Evolutionary conservation across 2,797 vertebrate genomes (phyloP), one percentile per base, ranked within the genome.

Genomic region (Pseudomugil tenellus): DNA sequence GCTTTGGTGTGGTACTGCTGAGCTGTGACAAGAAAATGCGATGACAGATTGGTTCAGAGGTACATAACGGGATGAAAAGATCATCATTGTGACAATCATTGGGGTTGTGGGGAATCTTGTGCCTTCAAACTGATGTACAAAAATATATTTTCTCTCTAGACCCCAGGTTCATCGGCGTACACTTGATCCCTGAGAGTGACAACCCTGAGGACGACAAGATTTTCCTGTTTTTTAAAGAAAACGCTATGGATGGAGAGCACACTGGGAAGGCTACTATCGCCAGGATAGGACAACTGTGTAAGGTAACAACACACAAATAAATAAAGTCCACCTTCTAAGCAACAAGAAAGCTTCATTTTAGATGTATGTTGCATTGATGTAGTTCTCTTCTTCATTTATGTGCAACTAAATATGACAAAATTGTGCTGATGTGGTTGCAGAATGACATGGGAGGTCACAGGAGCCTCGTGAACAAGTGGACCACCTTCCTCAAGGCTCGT

Each of bases 401-500:
- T n/a, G 13, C 29, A n/a, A 2, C 41, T 1, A 8, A 4, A 49
- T 29, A 11, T 61, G 11, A 69, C 39, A 35, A n/a, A 51, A 31
- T 35, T 58, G 13, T 49, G 32, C 58, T 70, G 62, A 60, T 53
- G 28, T 52, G 4, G 8, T 64, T 71, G 34, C 86, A 99, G 98
- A 99, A 99, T 65, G 97, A 99, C 83, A 97, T 98, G 81, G 98
- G 98, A 53, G 98, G 98, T 13, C 98, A 99, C 92, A 95, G 98
- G 82, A 99, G 98, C 80, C 94, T 99, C 21, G 97, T 99, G 58
- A 99, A 99, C 91, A 99, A 99, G 81, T 99, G 98, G 98, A 98
- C 97, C 21, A 99, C 98, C 7, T 99, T 98, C 83, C 95, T 99
- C 17, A 99, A 99, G 80, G 97, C 98, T 3, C 94, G 98, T 1